Conservation (phyloP, 2,113 vertebrate species). For the Oreotrochilus melanogaster region DNA sequence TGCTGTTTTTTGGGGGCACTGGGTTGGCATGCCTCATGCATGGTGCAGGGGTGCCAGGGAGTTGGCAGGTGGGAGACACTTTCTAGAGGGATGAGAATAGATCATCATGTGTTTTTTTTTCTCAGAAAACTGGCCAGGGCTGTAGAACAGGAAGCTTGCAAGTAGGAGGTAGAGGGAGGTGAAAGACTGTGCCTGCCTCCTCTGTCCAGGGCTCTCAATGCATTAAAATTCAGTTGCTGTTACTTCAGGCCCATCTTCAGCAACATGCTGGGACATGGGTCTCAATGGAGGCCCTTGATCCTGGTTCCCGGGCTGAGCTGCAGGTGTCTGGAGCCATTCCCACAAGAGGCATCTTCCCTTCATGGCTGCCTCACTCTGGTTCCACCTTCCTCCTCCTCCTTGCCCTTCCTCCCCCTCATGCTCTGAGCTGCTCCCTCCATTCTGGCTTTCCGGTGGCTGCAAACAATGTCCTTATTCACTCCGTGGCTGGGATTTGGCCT, state of each 20-base stretch:
- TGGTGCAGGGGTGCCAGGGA: not conserved
- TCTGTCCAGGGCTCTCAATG: not conserved
- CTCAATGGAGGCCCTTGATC: slow-evolving; percentile 60
- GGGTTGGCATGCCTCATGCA: not conserved
- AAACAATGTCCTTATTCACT: slow-evolving; percentile 70
- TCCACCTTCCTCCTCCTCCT: slow-evolving; percentile 68
- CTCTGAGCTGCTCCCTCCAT: slow-evolving; percentile 43
- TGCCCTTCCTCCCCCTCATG: not conserved
- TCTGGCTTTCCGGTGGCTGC: slow-evolving; percentile 59
- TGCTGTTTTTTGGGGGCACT: not conserved
- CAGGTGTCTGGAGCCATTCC: slow-evolving; percentile 72
- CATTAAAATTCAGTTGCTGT: slow-evolving; percentile 61
- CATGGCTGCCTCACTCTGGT: slow-evolving; percentile 9
- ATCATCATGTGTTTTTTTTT: not conserved
- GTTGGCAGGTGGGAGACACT: not conserved
- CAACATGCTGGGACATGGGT: not conserved
- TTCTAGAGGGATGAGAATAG: slow-evolving; percentile 27
- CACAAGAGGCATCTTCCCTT: slow-evolving; percentile 54
- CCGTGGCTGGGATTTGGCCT: slow-evolving; percentile 3
- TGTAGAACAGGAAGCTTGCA: not conserved
- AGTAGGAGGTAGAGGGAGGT: not conserved
- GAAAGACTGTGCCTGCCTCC: not conserved
- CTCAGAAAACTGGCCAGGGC: not conserved
- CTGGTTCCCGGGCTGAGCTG: not conserved
- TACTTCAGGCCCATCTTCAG: slow-evolving; percentile 21